Evolutionary conservation across 2,797 vertebrate genomes (phyloP).

Genomic region (Microctenopoma steveboyesi): DNA sequence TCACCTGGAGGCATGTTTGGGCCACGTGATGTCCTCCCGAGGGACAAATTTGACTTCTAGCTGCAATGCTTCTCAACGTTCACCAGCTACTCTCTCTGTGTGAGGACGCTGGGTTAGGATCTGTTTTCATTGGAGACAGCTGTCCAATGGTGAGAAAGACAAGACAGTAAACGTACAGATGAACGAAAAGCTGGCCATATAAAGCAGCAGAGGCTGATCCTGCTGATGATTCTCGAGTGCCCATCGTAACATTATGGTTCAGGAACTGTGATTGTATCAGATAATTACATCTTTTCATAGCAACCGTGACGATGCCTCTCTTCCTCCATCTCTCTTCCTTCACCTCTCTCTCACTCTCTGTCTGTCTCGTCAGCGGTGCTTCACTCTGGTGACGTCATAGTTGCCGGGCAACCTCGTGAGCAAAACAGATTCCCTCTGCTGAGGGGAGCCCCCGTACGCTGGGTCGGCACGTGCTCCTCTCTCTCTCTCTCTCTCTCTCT

Average conservation of each 20-base stretch:
- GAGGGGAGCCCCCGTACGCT: conserved; percentile 75
- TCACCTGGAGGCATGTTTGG: neutral
- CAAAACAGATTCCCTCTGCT: conserved; percentile 85
- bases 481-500: conserved; percentile 11
- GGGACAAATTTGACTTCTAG: too few species aligned
- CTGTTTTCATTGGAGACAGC: too few species aligned
- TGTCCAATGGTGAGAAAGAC: too few species aligned
- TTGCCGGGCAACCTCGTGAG: conserved; percentile 80
- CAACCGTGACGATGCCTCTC: conserved; percentile 8
- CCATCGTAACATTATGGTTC: too few species aligned
- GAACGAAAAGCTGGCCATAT: too few species aligned
- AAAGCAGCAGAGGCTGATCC: too few species aligned
- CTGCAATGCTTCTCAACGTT: too few species aligned
- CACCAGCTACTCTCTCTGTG: too few species aligned
- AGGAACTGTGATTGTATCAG: neutral
- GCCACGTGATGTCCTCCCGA: too few species aligned
- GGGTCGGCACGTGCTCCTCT: conserved; percentile 58
- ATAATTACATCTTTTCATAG: conserved; percentile 28
- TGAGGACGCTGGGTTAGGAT: too few species aligned
- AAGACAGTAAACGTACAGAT: too few species aligned
- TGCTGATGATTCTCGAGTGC: too few species aligned
- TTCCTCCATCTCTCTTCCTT: neutral
- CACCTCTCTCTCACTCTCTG: conserved; percentile 25
- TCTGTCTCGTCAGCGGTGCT: conserved; percentile 24
- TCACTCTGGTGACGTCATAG: conserved; percentile 77